Percentiles rank a stretch among this genome's conserved stretches.
Conservation (phyloP, 2,113 vertebrate genomes). For the Sterna hirundo region DNA sequence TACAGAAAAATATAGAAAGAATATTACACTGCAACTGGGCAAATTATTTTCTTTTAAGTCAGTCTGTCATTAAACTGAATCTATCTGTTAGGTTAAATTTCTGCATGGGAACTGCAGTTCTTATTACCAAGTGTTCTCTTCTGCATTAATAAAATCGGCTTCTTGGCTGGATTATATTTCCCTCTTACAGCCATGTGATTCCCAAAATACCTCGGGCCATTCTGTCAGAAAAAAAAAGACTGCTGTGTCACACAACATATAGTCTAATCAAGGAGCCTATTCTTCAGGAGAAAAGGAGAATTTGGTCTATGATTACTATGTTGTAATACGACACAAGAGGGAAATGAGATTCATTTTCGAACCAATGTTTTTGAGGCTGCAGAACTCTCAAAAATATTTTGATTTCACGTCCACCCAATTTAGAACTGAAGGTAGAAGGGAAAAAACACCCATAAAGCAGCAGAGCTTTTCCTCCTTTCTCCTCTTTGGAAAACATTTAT, state of each 20-base stretch:
- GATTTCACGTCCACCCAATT: neutral
- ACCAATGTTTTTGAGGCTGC: neutral
- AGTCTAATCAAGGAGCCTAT: neutral
- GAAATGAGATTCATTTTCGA: neutral
- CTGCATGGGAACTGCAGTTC: neutral
- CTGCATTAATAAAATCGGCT: neutral
- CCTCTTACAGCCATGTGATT: neutral
- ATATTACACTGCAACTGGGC: neutral
- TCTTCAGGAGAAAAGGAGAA: neutral
- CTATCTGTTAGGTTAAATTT: neutral
- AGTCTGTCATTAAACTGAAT: neutral
- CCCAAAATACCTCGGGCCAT: neutral
- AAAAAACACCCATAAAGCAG: neutral
- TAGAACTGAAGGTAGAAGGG: neutral
- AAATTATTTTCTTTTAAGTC: neutral
- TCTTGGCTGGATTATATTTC: neutral
- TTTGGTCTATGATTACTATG: neutral
- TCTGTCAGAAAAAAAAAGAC: neutral
- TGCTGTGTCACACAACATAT: neutral
- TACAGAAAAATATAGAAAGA: neutral
- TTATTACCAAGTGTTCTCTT: neutral
- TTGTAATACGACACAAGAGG: neutral
- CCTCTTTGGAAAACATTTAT: neutral
- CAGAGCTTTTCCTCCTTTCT: neutral
- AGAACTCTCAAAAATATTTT: neutral